Evolutionary conservation across 2,797 vertebrate species (phyloP).

Genomic region (Phoxinus dragarum): DNA sequence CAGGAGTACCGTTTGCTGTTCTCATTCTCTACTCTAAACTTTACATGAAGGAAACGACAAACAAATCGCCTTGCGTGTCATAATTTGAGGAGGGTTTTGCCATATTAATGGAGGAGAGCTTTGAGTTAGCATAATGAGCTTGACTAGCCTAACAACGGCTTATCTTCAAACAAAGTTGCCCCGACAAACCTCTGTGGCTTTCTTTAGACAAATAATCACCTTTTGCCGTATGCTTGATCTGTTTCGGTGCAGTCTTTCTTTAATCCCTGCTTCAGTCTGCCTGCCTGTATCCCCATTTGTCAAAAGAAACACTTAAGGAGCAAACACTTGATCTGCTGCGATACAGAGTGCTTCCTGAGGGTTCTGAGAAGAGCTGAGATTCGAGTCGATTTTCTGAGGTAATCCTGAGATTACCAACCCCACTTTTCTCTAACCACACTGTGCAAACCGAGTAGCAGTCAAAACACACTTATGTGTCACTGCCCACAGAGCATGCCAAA

Average conservation of each 20-base stretch:
- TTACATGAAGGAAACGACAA: not conserved
- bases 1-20: not conserved
- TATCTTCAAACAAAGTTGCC: slow-evolving; percentile 78
- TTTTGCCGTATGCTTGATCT: slow-evolving; percentile 70
- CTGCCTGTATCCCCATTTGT: slow-evolving; percentile 69
- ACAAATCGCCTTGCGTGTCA: slow-evolving; percentile 65
- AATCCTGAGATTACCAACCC: slow-evolving; percentile 17
- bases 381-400: slow-evolving; percentile 3
- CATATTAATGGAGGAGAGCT: slow-evolving; percentile 72
- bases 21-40: not conserved
- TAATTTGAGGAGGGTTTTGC: slow-evolving; percentile 75
- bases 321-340: slow-evolving; percentile 62
- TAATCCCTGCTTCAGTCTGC: slow-evolving; percentile 63
- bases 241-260: slow-evolving; percentile 71
- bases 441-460: not conserved
- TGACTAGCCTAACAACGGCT: slow-evolving; percentile 76
- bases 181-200: slow-evolving; percentile 76
- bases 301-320: slow-evolving; percentile 76
- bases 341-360: not conserved
- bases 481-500: not conserved
- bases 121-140: slow-evolving; percentile 71
- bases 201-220: slow-evolving; percentile 80
- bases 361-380: not conserved
- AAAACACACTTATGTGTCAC: slow-evolving; percentile 1
- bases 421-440: slow-evolving; percentile 13